phyloP scores from a whole-genome alignment of 2,797 vertebrate species.

The Tokudaia muenninki region DNA sequence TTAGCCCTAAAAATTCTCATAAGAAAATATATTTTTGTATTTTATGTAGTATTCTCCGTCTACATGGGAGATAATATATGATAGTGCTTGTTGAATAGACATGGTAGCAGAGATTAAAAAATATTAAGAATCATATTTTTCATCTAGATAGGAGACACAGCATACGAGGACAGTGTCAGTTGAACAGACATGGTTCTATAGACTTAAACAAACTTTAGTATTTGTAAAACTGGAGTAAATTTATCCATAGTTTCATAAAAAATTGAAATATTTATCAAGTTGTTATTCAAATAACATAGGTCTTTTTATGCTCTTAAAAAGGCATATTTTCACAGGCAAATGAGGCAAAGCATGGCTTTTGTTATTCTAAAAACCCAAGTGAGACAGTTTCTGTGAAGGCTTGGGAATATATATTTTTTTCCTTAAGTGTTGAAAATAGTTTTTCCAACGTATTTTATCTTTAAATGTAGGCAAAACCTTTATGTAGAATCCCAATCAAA shows the following conservation, averaged over 20 bases:
- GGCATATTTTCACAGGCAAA: constrained; percentile 78
- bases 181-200: neutral
- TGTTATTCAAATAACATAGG: constrained; percentile 77
- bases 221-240: constrained; percentile 77
- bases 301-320: constrained; percentile 71
- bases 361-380: constrained; percentile 77
- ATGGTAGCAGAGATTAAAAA: constrained; percentile 56
- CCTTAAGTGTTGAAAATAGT: constrained; percentile 72
- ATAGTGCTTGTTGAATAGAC: constrained; percentile 58
- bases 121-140: neutral
- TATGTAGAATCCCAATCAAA: constrained; percentile 46
- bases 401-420: constrained; percentile 43
- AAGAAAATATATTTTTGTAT: constrained; percentile 48
- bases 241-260: constrained; percentile 74
- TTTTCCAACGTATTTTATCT: constrained; percentile 71
- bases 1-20: constrained; percentile 44
- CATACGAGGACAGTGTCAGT: neutral
- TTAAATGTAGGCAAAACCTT: constrained; percentile 24
- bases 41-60: constrained; percentile 65
- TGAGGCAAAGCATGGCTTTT: constrained; percentile 79
- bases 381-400: constrained; percentile 64
- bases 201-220: constrained; percentile 33
- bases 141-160: neutral
- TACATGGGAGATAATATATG: constrained; percentile 63
- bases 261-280: constrained; percentile 72